These are phyloP conservation scores for Tauraco hartlaubi DNA, from an alignment of 2,797 vertebrate species.

Conservation along the genomic window DNA sequence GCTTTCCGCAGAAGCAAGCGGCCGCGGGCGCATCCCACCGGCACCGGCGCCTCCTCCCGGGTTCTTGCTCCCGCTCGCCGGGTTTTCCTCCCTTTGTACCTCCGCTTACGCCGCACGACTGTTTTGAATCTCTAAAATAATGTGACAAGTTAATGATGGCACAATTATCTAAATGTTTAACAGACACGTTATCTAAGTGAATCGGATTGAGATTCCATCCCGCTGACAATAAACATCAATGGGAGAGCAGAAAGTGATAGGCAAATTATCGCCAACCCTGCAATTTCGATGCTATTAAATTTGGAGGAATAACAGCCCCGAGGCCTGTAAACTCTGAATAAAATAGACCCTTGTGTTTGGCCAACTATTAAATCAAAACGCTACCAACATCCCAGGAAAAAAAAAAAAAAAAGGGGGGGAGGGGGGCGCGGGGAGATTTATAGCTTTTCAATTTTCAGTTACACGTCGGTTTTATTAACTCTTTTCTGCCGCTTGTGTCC, in stretches of 20 bases:
- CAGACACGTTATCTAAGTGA: constrained; percentile 93
- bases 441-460: constrained; percentile 77
- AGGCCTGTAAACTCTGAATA: constrained; percentile 87
- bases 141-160: constrained; percentile 98
- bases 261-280: constrained; percentile 87
- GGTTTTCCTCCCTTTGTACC: constrained; percentile 60
- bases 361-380: constrained; percentile 88
- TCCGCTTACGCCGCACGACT: constrained; percentile 84
- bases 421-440: constrained; percentile 45
- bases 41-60: neutral
- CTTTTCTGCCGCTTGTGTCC: neutral
- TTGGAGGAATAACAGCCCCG: constrained; percentile 87
- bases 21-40: neutral
- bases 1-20: neutral
- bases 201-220: constrained; percentile 95
- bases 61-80: neutral
- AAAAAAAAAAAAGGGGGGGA: neutral
- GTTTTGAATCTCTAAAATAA: constrained; percentile 93
- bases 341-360: constrained; percentile 88
- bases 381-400: constrained; percentile 79
- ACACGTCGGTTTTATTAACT: constrained; percentile 69
- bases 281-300: constrained; percentile 88
- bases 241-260: constrained; percentile 84
- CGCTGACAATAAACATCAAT: constrained; percentile 91
- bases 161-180: constrained; percentile 99